These are phyloP conservation scores for Gonatopus flavifemur DNA, from an alignment of 1,140 invertebrate species.

Conservation along the genomic window DNA sequence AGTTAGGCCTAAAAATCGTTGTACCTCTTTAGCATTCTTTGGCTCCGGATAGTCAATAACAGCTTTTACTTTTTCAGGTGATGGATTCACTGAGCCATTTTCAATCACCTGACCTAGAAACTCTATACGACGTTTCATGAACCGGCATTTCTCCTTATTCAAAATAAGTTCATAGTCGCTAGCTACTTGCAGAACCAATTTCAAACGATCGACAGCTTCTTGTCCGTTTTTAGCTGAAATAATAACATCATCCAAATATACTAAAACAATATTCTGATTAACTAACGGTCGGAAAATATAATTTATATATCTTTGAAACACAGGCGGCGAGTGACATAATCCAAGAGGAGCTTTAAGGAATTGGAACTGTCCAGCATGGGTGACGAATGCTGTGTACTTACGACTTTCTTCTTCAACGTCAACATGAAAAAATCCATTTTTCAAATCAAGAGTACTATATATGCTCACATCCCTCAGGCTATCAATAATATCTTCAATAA, in stretches of 20 bases:
- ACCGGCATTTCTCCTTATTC: not conserved
- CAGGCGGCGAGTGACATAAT: not conserved
- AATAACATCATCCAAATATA: not conserved
- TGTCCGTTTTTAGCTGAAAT: not conserved
- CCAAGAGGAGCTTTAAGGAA: not conserved
- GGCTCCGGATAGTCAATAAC: slow-evolving; percentile 24
- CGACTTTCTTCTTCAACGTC: not conserved
- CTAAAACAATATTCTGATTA: not conserved
- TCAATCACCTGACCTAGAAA: not conserved
- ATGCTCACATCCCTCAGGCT: not conserved
- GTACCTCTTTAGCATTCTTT: slow-evolving; percentile 20
- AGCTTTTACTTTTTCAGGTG: slow-evolving; percentile 19
- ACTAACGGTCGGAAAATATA: not conserved
- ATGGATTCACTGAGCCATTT: not conserved
- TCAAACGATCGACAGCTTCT: not conserved
- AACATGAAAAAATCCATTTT: not conserved
- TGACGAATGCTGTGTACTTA: not conserved
- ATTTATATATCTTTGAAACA: not conserved
- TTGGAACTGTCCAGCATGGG: not conserved
- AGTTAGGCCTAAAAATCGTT: slow-evolving; percentile 23
- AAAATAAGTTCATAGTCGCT: not conserved
- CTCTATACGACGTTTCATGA: not conserved
- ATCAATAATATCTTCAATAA: not conserved
- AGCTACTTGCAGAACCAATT: not conserved
- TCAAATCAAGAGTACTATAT: not conserved